Percentiles rank a stretch among this genome's conserved stretches.
Evolutionary conservation across 2,888 invertebrate genomes (phyloP).

Genomic region (Synanthedon myopaeformis): DNA sequence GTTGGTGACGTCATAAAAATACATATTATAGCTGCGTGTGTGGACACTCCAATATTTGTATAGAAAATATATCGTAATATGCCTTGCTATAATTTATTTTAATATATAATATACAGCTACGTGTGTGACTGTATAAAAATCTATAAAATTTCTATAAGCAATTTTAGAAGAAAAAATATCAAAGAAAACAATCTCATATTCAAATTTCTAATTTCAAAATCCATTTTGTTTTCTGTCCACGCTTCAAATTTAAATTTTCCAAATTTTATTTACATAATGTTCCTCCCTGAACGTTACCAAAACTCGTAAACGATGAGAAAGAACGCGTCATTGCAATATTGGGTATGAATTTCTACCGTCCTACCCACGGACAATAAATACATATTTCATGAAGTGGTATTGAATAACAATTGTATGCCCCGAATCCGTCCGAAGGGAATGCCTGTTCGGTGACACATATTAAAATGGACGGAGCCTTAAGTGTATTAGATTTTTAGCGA

Average conservation of each 20-base stretch:
- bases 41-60: too few species aligned
- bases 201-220: neutral
- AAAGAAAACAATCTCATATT: too few species aligned
- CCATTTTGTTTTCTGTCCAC: neutral
- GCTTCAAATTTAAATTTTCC: neutral
- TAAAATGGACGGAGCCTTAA: slow-evolving; percentile 28
- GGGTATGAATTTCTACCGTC: slow-evolving; percentile 29
- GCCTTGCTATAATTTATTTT: too few species aligned
- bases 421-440: slow-evolving; percentile 9
- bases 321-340: slow-evolving; percentile 11
- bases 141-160: too few species aligned
- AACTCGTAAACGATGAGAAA: slow-evolving; percentile 4
- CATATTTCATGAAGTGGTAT: slow-evolving; percentile 57
- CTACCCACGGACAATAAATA: slow-evolving; percentile 25
- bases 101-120: too few species aligned
- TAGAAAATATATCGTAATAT: too few species aligned
- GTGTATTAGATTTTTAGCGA: slow-evolving; percentile 29
- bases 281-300: neutral
- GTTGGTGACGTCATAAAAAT: too few species aligned
- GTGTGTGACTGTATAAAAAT: too few species aligned
- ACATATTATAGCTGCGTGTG: too few species aligned
- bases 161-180: too few species aligned
- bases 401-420: slow-evolving; percentile 42
- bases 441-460: slow-evolving; percentile 34
- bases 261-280: neutral